A percentile compares a stretch with the other conserved stretches of the same genome.
phyloP scores from a whole-genome alignment of 2,888 invertebrate species.

The Rhogogaster chlorosoma region DNA sequence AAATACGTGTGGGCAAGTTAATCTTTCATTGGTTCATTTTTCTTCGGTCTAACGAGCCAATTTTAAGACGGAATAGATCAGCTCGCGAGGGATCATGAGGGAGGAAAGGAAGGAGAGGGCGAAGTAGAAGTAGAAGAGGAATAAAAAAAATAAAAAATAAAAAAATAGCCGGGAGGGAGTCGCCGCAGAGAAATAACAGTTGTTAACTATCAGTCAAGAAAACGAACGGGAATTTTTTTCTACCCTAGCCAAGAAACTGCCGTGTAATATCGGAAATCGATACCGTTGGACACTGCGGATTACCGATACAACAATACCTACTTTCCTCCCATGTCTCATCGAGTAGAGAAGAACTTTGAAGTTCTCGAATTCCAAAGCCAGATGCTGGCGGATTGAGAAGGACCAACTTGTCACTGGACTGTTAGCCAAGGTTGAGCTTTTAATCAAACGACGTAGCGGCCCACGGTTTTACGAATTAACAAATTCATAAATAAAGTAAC shows the following conservation, averaged over 20 bases:
- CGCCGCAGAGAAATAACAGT: not conserved
- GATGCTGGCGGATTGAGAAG: not conserved
- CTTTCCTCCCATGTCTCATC: not conserved
- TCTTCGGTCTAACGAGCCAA: constrained; percentile 19
- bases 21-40: constrained; percentile 27
- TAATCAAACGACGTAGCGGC: not conserved
- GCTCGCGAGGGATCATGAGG: not conserved
- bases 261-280: constrained; percentile 4
- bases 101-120: not conserved
- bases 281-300: not conserved
- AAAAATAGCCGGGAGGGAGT: not conserved
- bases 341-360: not conserved
- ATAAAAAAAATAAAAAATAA: not conserved
- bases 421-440: constrained; percentile 17
- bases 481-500: not conserved
- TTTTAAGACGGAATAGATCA: not conserved
- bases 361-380: constrained; percentile 23
- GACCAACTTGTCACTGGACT: constrained; percentile 12
- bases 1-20: not conserved
- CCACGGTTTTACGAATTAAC: not conserved
- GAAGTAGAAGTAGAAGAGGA: not conserved
- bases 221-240: not conserved
- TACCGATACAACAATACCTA: constrained; percentile 19
- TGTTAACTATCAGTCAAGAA: constrained; percentile 17
- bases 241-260: not conserved